A percentile compares a stretch with the other conserved stretches of the same genome.
Evolutionary conservation across 2,888 invertebrate species (phyloP).

Genomic region (Synanthedon andrenaeformis): DNA sequence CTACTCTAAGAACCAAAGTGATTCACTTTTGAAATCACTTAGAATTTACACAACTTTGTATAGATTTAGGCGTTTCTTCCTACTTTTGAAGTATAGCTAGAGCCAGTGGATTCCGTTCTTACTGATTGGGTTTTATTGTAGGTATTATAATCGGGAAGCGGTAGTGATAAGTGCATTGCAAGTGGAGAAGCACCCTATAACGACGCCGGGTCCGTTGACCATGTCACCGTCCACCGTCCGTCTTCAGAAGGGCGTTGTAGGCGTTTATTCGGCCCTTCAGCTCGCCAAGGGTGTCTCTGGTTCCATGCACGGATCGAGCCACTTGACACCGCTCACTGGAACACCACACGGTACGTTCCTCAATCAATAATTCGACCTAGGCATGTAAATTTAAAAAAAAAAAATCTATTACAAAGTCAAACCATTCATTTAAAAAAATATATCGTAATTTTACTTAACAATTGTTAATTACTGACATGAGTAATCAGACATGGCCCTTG

Average conservation of each 20-base stretch:
- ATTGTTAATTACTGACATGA: no score
- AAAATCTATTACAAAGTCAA: no score
- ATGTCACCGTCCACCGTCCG: conserved; percentile 76
- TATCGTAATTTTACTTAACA: no score
- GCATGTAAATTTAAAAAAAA: no score
- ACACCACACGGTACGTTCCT: conserved; percentile 48
- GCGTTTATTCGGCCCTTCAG: conserved; percentile 62
- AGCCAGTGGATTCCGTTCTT: not conserved
- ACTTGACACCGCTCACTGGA: conserved; percentile 77
- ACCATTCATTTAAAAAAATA: no score
- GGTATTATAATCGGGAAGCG: conserved; percentile 93
- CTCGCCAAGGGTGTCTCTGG: conserved; percentile 61
- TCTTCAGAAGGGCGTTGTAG: conserved; percentile 62
- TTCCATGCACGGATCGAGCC: conserved; percentile 63
- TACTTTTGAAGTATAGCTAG: not conserved
- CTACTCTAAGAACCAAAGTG: no score
- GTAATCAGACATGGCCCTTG: no score
- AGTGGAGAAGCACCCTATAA: conserved; percentile 92
- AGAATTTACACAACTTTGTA: no score
- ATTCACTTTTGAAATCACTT: no score
- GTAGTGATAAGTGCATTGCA: conserved; percentile 93
- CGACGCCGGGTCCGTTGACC: conserved; percentile 85
- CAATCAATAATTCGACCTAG: not conserved
- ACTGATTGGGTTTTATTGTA: conserved; percentile 24
- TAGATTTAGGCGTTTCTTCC: no score